Base-by-base conservation (phyloP, 2,888 invertebrate species). In the Chymomyza fuscimana region DNA sequence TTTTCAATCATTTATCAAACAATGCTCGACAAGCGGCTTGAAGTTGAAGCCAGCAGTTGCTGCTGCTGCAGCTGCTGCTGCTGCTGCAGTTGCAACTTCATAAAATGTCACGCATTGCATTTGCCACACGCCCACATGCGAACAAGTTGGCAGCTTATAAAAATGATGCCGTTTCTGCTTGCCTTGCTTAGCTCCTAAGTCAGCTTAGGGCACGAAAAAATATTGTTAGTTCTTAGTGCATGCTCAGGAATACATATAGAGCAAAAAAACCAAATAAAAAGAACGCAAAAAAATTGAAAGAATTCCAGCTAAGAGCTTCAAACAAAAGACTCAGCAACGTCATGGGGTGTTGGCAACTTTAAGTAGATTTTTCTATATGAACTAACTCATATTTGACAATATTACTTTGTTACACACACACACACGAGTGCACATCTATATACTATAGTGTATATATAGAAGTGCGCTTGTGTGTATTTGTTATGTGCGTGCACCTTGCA, bases 91-190 rank as follows among this genome's bases (percentile, higher is more conserved):
- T 6, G n/a, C 22, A 60, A 9, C 25, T 84, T 87, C 82, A 85
- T 75, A 82, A 79, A 85, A 82, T 77, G 82, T 82, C 87, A 84
- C 82, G 82, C 83, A 84, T 76, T 86, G 82, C 74, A 79, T 19
- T 54, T n/a, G 22, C 16, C 50, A 56, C 50, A 56, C 36, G 64
- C 67, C n/a, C 59, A 63, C 65, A 50, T 19, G 56, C 22, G 46
- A 32, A 72, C 76, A 76, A 66, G 80, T 76, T 80, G 78, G 70
- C 77, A 79, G 78, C 80, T 79, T 80, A 79, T 79, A 79, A 79
- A 80, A 79, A 79, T 80, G 72, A 80, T 74, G 78, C 74, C 50
- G 9, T 64, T 51, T 50, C 40, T 72, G 19, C 58, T 67, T 60
- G 22, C 52, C 19, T 4, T 52, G 58, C 64, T 54, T 62, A 69